phyloP scores from a whole-genome alignment of 1,140 invertebrate genomes.

The Diorhabda sublineata region DNA sequence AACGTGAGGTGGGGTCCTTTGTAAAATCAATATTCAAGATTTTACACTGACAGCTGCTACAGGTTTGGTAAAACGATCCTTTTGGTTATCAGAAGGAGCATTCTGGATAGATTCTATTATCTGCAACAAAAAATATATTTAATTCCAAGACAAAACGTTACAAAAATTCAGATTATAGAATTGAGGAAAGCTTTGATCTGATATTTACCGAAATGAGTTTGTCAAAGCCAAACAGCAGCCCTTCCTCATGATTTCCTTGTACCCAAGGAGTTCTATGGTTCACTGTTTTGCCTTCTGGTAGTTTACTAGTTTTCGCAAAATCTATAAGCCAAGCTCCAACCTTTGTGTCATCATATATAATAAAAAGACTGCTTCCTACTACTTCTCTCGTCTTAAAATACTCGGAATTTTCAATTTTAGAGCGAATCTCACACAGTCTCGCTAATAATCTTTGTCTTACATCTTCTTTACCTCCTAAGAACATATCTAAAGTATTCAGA shows the following conservation, averaged over 20 bases:
- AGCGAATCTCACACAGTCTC: conserved; percentile 72
- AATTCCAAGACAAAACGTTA: background rate
- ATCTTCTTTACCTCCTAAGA: conserved; percentile 64
- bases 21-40: conserved; percentile 25
- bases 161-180: background rate
- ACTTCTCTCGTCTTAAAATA: conserved; percentile 92
- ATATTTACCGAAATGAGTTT: conserved; percentile 64
- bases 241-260: conserved; percentile 92
- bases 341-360: conserved; percentile 84
- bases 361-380: conserved; percentile 90
- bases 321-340: conserved; percentile 94
- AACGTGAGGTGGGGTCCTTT: background rate
- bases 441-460: conserved; percentile 66
- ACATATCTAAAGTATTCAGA: conserved; percentile 70
- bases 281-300: conserved; percentile 67
- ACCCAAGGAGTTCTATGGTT: conserved; percentile 76
- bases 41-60: conserved; percentile 31
- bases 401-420: conserved; percentile 74
- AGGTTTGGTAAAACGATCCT: conserved; percentile 23
- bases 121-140: conserved; percentile 25
- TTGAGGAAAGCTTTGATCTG: too few species aligned
- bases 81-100: conserved; percentile 18
- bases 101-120: conserved; percentile 32
- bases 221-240: conserved; percentile 86
- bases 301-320: conserved; percentile 83